phyloP scores from a whole-genome alignment of 2,113 vertebrate genomes.

The Patagioenas fasciata region DNA sequence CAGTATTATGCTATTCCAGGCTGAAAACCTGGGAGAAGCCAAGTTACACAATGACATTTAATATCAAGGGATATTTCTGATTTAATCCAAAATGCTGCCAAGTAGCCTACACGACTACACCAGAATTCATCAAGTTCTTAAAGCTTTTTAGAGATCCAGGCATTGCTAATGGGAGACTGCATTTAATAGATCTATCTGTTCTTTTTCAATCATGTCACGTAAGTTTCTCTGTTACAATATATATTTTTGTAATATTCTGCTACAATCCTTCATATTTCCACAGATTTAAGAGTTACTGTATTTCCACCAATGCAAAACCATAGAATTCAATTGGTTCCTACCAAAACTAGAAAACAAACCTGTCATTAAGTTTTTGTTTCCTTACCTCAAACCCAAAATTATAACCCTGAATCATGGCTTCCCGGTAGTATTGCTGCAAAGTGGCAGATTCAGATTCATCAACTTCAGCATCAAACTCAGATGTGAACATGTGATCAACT shows the following conservation, averaged over 20 bases:
- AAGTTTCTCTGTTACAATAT: not conserved
- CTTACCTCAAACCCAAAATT: slow-evolving; percentile 98
- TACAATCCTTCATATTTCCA: not conserved
- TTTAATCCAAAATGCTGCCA: not conserved
- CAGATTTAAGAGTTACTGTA: not conserved
- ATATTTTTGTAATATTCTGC: rapidly evolving
- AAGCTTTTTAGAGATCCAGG: not conserved
- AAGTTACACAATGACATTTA: not conserved
- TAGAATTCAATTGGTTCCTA: not conserved
- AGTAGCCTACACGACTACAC: not conserved
- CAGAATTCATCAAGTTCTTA: not conserved
- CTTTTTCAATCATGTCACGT: not conserved
- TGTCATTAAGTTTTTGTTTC: not conserved
- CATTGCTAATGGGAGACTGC: not conserved
- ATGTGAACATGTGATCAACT: slow-evolving; percentile 94
- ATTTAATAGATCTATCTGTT: not conserved
- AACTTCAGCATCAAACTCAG: slow-evolving; percentile 90
- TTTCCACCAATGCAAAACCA: not conserved
- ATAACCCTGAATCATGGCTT: slow-evolving; percentile 97
- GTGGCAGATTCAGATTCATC: slow-evolving; percentile 92
- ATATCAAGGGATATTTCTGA: not conserved
- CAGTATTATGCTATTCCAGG: not conserved
- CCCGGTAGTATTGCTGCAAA: slow-evolving; percentile 94
- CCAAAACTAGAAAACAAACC: not conserved
- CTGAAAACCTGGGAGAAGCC: not conserved